These are phyloP conservation scores for Garrulus glandarius DNA, from an alignment of 2,797 vertebrate species.

Conservation along the genomic window DNA sequence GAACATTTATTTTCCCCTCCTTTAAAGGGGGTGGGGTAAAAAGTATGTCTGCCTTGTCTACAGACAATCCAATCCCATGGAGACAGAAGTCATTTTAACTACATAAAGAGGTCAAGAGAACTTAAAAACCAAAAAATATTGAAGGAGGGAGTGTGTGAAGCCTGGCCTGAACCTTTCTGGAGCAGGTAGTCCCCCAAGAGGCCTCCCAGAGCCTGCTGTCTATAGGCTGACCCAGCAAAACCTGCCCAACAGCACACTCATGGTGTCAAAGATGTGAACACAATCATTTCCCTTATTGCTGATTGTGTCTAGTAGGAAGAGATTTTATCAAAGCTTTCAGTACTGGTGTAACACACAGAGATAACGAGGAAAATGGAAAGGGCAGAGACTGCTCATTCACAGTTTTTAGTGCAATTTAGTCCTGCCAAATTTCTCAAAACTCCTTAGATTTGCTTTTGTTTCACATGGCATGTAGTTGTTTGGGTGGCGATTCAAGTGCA, in stretches of 20 bases:
- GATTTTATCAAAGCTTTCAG: not conserved
- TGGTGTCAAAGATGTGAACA: not conserved
- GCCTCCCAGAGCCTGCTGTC: not conserved
- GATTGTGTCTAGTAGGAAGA: not conserved
- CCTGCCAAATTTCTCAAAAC: not conserved
- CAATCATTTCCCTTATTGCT: not conserved
- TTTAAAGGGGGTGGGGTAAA: not conserved
- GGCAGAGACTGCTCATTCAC: not conserved
- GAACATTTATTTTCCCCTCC: not conserved
- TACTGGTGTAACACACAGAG: not conserved
- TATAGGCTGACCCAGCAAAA: not conserved
- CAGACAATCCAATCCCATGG: not conserved
- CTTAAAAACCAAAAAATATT: not conserved
- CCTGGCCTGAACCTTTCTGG: not conserved
- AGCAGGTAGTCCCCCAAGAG: not conserved
- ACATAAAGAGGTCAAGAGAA: not conserved
- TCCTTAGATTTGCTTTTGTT: not conserved
- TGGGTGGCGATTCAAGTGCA: not conserved
- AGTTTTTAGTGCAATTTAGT: not conserved
- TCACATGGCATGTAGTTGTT: not conserved
- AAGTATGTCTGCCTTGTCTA: not conserved
- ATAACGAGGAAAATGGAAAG: fast-evolving
- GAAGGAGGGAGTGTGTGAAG: not conserved
- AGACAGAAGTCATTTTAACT: not conserved
- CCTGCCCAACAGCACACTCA: fast-evolving